Base-by-base conservation (phyloP, 30 jellyfish, hydroid and myxozoan species). In the Aurelia sp. region DNA sequence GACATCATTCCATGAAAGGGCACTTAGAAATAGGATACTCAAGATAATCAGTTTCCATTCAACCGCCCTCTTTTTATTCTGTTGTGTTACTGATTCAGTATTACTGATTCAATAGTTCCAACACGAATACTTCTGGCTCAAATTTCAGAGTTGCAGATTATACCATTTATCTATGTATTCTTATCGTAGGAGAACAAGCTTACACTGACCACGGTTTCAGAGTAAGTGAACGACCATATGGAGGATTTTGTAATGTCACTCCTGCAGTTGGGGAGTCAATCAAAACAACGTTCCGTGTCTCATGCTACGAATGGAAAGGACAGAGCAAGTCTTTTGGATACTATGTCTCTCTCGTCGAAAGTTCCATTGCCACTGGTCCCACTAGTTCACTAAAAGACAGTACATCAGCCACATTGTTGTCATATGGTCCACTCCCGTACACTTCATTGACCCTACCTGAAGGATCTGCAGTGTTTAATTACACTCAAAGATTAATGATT, bases 221-320 rank as follows among this genome's bases (percentile, higher is more conserved):
- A 8, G 12, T 72, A 40, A 13, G 63, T 11, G 40, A 12, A 27
- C 67, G 41, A 16, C 83, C 83, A 33, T 72, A 12, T 16, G 83
- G 83, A 9, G 83, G 83, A 8, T 50, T 12, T 24, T 72, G 83
- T 21, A 72, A 72, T 17, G 83, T 72, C 12, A 44, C 67, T 30
- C 83, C 83, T 11, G 50, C 35, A 3, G 22, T 52, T 40, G 83
- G 83, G 17, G 68, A 40, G 27, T 4, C 83, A 44, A 41, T 72
- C 18, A 72, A 72, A 31, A 50, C 68, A 12, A 52, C 47, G 20
- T 72, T 72, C 68, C 6, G 17, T n/a, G 24, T 72, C 20, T 48
- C 83, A 18, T 72, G 83, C 50, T 19, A 31, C 63, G 40, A 72
- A n/a, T 72, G 83, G 83, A 72, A 8, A 72, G 63, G 47, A 66